Conservation (phyloP, 2,113 vertebrate genomes). For the Chloebia gouldiae region DNA sequence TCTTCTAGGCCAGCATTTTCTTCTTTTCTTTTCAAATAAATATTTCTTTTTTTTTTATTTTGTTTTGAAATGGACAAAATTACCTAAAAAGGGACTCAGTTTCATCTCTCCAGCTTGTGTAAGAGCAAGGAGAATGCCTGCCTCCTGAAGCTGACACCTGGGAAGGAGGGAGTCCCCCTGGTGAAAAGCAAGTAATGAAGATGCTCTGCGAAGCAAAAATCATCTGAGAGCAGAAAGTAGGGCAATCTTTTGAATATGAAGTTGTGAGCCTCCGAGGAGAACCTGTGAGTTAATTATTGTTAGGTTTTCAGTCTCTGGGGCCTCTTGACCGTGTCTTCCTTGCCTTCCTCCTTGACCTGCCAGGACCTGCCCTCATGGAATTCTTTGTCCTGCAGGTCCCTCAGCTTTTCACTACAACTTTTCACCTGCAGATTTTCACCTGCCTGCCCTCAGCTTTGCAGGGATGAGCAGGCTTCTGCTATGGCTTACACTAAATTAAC, state of each 20-base stretch:
- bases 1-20: not conserved
- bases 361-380: not conserved
- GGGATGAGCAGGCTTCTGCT: not conserved
- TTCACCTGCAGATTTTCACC: not conserved
- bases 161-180: not conserved
- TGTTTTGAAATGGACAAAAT: not conserved
- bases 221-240: slow-evolving; percentile 26
- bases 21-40: not conserved
- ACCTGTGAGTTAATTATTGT: slow-evolving; percentile 28
- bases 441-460: not conserved
- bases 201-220: not conserved
- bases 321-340: not conserved
- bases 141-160: not conserved
- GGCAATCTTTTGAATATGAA: slow-evolving; percentile 23
- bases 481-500: not conserved
- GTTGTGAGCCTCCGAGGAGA: not conserved
- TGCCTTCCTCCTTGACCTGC: not conserved
- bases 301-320: not conserved
- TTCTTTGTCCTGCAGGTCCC: not conserved
- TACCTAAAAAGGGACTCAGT: not conserved
- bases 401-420: not conserved
- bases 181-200: not conserved
- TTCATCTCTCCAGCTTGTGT: not conserved
- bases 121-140: not conserved
- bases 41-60: not conserved